Evolutionary conservation across 2,797 vertebrate genomes (phyloP).

Genomic region (Anabas testudineus): DNA sequence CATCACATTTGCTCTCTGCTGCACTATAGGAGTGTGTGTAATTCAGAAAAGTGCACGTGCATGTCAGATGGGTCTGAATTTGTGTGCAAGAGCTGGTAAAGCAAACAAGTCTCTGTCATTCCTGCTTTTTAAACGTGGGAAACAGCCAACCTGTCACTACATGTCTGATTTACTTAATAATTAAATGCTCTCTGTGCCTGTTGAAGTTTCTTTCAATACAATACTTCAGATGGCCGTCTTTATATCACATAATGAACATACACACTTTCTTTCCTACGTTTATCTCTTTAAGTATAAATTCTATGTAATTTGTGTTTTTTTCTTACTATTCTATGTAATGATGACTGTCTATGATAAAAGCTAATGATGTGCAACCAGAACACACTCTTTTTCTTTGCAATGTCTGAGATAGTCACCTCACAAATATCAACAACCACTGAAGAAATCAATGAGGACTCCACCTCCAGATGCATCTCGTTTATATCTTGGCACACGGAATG

Average conservation of each 20-base stretch:
- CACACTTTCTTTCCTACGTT: no score
- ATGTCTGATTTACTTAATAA: no score
- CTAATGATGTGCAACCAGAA: constrained; percentile 86
- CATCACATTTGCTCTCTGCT: constrained; percentile 10
- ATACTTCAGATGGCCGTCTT: no score
- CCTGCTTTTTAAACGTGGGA: no score
- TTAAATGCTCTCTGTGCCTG: no score
- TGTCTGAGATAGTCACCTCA: constrained; percentile 27
- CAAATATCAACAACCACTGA: constrained; percentile 54
- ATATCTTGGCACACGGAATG: constrained; percentile 50
- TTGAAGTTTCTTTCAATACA: no score
- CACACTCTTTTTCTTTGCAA: constrained; percentile 37
- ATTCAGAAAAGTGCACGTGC: constrained; percentile 24
- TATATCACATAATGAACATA: no score
- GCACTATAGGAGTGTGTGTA: constrained; percentile 7
- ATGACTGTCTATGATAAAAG: no score
- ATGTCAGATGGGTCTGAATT: constrained; percentile 31
- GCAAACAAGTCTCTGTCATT: constrained; percentile 63
- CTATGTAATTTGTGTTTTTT: no score
- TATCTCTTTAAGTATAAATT: no score
- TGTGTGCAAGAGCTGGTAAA: constrained; percentile 54
- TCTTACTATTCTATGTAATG: no score
- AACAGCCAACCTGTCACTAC: no score
- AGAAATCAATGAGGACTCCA: constrained; percentile 88
- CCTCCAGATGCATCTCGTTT: constrained; percentile 89